Conservation (phyloP, 2,888 invertebrate genomes). For the Magallana nippona region DNA sequence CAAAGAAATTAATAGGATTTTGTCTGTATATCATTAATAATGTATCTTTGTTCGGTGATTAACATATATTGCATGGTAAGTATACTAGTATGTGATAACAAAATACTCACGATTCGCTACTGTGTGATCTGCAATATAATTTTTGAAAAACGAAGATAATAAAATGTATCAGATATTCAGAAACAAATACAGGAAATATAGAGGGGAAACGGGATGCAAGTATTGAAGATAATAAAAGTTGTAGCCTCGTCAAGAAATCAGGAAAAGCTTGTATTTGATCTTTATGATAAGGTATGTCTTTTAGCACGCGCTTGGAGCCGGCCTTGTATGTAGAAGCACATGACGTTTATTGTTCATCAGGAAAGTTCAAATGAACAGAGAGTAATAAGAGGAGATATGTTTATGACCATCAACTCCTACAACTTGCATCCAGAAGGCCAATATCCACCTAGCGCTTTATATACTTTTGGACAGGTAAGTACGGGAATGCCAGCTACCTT, state of each 20-base stretch:
- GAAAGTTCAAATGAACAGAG: slow-evolving; percentile 1
- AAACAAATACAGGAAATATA: too few relatives aligned
- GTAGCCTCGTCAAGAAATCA: too few relatives aligned
- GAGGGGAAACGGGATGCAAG: too few relatives aligned
- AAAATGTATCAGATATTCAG: too few relatives aligned
- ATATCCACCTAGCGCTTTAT: not conserved
- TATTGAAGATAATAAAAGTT: too few relatives aligned
- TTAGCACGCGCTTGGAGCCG: not conserved
- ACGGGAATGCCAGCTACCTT: not conserved
- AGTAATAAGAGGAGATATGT: not conserved
- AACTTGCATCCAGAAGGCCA: not conserved
- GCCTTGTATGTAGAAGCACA: not conserved
- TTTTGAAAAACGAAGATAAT: too few relatives aligned
- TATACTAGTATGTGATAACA: too few relatives aligned
- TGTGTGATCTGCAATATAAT: too few relatives aligned
- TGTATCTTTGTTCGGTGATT: not conserved
- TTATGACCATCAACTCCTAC: not conserved
- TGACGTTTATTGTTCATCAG: slow-evolving; percentile 9
- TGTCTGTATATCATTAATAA: not conserved
- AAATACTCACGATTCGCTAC: too few relatives aligned
- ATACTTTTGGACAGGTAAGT: not conserved
- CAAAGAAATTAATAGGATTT: not conserved
- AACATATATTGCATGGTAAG: too few relatives aligned
- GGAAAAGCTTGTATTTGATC: too few relatives aligned
- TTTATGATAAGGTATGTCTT: too few relatives aligned